phyloP scores from a whole-genome alignment of 2,888 invertebrate species.

The Leptinotarsa rubiginosa region DNA sequence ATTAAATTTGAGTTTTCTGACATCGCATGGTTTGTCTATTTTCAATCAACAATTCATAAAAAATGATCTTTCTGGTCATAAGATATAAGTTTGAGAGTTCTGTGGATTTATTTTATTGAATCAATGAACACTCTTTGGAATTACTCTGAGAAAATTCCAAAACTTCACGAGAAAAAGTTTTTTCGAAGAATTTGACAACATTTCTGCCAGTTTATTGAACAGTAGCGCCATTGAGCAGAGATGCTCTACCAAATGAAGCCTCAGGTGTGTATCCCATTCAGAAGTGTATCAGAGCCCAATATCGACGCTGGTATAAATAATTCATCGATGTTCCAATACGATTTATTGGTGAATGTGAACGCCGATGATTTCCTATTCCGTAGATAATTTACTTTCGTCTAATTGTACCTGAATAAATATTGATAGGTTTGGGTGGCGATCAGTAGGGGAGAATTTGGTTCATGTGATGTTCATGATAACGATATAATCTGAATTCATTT shows the following conservation, averaged over 20 bases:
- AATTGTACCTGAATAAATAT: constrained; percentile 20
- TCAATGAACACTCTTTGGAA: too few relatives aligned
- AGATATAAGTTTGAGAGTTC: too few relatives aligned
- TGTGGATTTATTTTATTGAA: too few relatives aligned
- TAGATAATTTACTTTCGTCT: constrained; percentile 20
- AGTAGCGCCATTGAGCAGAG: not conserved
- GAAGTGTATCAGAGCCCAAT: constrained; percentile 8
- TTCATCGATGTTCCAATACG: constrained; percentile 12
- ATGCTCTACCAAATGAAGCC: constrained; percentile 15
- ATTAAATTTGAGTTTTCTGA: too few relatives aligned
- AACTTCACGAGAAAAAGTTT: too few relatives aligned
- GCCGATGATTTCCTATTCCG: constrained; percentile 4
- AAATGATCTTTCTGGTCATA: too few relatives aligned
- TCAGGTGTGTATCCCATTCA: constrained; percentile 20
- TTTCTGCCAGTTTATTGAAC: not conserved
- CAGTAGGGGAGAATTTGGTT: not conserved
- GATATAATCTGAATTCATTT: too few relatives aligned
- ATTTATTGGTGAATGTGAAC: constrained; percentile 25
- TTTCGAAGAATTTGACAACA: too few relatives aligned
- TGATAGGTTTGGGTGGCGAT: constrained; percentile 1
- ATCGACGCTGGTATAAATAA: constrained; percentile 8
- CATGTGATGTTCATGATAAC: not conserved
- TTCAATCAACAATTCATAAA: too few relatives aligned
- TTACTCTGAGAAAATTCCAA: too few relatives aligned
- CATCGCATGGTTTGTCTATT: too few relatives aligned